Evolutionary conservation across 2,797 vertebrate genomes (phyloP).

Genomic region (Tamandua tetradactyla): DNA sequence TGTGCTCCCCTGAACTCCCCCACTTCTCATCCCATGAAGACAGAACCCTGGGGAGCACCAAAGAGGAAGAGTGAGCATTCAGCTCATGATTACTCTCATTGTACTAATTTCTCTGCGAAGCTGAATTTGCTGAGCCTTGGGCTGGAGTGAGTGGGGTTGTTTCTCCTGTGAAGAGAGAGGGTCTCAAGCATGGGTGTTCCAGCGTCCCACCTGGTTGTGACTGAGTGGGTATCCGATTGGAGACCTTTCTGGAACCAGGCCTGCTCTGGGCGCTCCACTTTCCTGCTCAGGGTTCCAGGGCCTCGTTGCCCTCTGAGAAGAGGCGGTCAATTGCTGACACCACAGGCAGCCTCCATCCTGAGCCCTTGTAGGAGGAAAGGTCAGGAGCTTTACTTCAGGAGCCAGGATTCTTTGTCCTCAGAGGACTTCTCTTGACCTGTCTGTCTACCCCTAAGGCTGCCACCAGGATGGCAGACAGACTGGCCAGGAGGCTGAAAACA

Average conservation of each 20-base stretch:
- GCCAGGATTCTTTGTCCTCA: not conserved
- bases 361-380: not conserved
- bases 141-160: not conserved
- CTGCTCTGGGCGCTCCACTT: not conserved
- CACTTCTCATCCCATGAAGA: rapidly evolving
- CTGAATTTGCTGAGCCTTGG: not conserved
- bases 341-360: not conserved
- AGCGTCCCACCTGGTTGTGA: not conserved
- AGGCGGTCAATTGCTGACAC: no score
- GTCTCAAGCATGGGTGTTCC: not conserved
- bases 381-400: not conserved
- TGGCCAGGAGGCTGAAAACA: not conserved
- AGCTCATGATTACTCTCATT: not conserved
- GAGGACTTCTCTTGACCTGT: not conserved
- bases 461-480: not conserved
- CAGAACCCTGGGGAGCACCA: not conserved
- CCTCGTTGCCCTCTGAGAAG: not conserved
- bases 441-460: not conserved
- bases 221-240: not conserved
- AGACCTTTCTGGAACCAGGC: not conserved
- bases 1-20: not conserved
- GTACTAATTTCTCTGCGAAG: not conserved
- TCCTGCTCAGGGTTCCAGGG: not conserved
- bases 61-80: not conserved
- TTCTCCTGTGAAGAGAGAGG: not conserved